Base-by-base conservation (phyloP, 2,888 invertebrate species). In the Eupithecia centaureata region DNA sequence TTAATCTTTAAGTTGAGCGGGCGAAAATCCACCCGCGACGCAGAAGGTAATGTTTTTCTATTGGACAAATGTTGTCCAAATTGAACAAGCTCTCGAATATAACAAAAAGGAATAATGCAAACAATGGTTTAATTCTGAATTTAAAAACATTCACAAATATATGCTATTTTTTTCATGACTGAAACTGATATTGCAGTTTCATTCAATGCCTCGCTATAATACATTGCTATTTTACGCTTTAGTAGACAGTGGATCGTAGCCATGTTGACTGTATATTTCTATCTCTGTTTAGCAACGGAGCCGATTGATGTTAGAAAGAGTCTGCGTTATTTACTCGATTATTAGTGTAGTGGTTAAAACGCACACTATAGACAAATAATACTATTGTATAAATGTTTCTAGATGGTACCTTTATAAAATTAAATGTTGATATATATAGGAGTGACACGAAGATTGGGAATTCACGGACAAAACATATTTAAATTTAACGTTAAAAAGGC, bases 311-410 rank as follows among this genome's bases (percentile, higher is more conserved):
- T 65, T 69, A 73, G 59, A 71, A 22, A 63, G 69, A 69, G 67
- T 69, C 62, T 38, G 54, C 59, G 61, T 61, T 69, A 67, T 67
- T 66, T 71, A 69, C 60, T 57, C 57, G 32, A 57, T 62, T 73
- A 57, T 68, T 72, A 71, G 58, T 56, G 64, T 67, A 68, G 56
- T 52, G 32, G 54, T 63, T 63, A 61, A 68, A 73, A 61, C 75
- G 73, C 75, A 75, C 62, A 69, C 69, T n/a, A 61, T 61, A 72
- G 71, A 74, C 69, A 67, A 65, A 70, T 73, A 74, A 68, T 61
- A 35, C 47, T 47, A 47, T 47, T 63, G 64, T 62, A n/a, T n/a
- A 52, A 60, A 68, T 35, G 61, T 64, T 59, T 72, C 30, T 68
- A 73, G 69, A 61, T 35, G 63, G 58, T 67, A 73, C 71, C 63